Evolutionary conservation across 2,888 invertebrate genomes (phyloP), one percentile per base, ranked within the genome.

Genomic region (Microdon myrmicae): DNA sequence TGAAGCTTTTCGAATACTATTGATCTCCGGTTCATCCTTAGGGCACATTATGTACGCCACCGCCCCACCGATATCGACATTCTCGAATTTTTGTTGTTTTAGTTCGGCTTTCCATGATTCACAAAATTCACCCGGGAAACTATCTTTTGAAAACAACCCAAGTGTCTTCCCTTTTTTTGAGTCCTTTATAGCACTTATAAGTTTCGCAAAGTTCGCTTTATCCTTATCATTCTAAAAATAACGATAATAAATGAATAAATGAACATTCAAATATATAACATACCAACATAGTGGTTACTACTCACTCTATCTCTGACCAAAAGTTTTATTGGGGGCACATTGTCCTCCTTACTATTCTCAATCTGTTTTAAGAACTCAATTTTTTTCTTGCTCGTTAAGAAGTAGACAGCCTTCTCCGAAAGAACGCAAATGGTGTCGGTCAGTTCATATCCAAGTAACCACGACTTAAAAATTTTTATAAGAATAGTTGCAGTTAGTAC

Each of bases 351-450:
- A 12, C 85, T 85, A 74, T 86, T 89, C 77, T 95, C 94, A 29
- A 94, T 88, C 78, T 94, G 92, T 72, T 92, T 88, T 39, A 99
- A 82, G 80, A 97, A 99, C 72, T 98, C 97, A 67, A 96, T 94
- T 80, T 99, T 99, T 83, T 97, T 97, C 80, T 96, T 97, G 75
- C 96, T 96, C 1, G 96, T 94, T 53, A 99, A 83, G 73, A 99
- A 94, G 74, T 90, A 88, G 67, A 97, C 90, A 25, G 87, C 86
- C 31, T 90, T 87, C 70, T 93, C 89, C 26, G 94, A 90, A 66
- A 99, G 84, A 4, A 98, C 88, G 82, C 95, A 92, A 47, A 98
- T 88, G 0, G 96, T 97, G 76, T 99, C 99, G 0, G 95, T 91
- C 41, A 99, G 82, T 78, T 98, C 98, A 78, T 98, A 97, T 39